Conservation (phyloP, 2,113 vertebrate species). For the Odontophorus gujanensis region DNA sequence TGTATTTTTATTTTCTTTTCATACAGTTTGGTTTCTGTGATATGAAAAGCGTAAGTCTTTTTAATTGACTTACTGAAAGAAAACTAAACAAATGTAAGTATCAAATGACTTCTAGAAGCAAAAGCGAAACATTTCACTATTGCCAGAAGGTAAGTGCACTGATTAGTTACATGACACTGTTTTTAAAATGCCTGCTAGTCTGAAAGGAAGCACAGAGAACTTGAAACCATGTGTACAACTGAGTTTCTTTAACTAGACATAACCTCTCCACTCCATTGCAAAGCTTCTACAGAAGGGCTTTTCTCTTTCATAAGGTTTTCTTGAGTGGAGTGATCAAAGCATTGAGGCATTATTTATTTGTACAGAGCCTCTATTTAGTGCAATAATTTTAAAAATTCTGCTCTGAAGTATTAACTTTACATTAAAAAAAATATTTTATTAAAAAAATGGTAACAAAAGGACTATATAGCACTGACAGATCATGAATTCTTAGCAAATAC, state of each 20-base stretch:
- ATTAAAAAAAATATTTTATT: slow-evolving; percentile 87
- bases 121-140: slow-evolving; percentile 74
- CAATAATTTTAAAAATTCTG: slow-evolving; percentile 86
- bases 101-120: slow-evolving; percentile 74
- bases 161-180: slow-evolving; percentile 50
- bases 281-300: slow-evolving; percentile 69
- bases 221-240: slow-evolving; percentile 48
- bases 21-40: background rate
- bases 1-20: background rate
- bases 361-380: slow-evolving; percentile 83
- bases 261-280: slow-evolving; percentile 50
- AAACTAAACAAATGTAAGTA: slow-evolving; percentile 68
- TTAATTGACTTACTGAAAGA: slow-evolving; percentile 63
- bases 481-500: slow-evolving; percentile 82
- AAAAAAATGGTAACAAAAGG: slow-evolving; percentile 86
- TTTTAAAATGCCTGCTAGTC: slow-evolving; percentile 65
- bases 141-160: slow-evolving; percentile 75
- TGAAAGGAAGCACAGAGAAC: slow-evolving; percentile 81
- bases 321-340: slow-evolving; percentile 76
- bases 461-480: slow-evolving; percentile 82
- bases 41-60: slow-evolving; percentile 6
- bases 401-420: slow-evolving; percentile 85
- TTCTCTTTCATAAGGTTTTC: slow-evolving; percentile 74
- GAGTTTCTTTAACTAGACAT: slow-evolving; percentile 44
- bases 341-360: slow-evolving; percentile 76